Percentiles rank a stretch among this genome's conserved stretches.
phyloP scores from a whole-genome alignment of 2,888 invertebrate species.

The Lithophane semibrunnea region DNA sequence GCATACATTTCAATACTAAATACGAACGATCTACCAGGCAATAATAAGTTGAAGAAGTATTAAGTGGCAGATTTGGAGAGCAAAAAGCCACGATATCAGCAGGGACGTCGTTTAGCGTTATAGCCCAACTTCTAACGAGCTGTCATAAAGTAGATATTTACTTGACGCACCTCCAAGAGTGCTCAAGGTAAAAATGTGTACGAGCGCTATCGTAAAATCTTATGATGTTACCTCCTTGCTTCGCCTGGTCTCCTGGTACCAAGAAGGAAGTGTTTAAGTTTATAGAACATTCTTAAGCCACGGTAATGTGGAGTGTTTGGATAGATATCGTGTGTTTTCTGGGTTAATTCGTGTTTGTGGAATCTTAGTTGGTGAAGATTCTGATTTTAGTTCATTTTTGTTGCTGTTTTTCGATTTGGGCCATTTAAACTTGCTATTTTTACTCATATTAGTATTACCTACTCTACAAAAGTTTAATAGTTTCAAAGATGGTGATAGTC shows the following conservation, averaged over 20 bases:
- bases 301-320: constrained; percentile 25
- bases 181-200: constrained; percentile 76
- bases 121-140: constrained; percentile 87
- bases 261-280: constrained; percentile 42
- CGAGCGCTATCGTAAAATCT: constrained; percentile 79
- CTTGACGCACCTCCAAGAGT: constrained; percentile 78
- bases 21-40: constrained; percentile 72
- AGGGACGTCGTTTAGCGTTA: constrained; percentile 84
- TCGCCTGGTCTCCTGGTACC: constrained; percentile 66
- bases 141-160: constrained; percentile 87
- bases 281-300: constrained; percentile 29
- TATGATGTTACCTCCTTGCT: constrained; percentile 75
- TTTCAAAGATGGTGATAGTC: too few species aligned
- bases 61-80: constrained; percentile 82
- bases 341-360: constrained; percentile 24
- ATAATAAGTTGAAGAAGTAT: constrained; percentile 82
- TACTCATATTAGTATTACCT: background rate
- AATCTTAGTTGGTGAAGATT: constrained; percentile 6
- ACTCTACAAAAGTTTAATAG: background rate
- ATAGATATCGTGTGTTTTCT: constrained; percentile 43
- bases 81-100: constrained; percentile 81
- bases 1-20: constrained; percentile 36
- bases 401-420: background rate
- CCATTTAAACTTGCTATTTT: background rate
- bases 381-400: background rate